phyloP scores from a whole-genome alignment of 2,888 invertebrate genomes.

The Drosophila sordidula region DNA sequence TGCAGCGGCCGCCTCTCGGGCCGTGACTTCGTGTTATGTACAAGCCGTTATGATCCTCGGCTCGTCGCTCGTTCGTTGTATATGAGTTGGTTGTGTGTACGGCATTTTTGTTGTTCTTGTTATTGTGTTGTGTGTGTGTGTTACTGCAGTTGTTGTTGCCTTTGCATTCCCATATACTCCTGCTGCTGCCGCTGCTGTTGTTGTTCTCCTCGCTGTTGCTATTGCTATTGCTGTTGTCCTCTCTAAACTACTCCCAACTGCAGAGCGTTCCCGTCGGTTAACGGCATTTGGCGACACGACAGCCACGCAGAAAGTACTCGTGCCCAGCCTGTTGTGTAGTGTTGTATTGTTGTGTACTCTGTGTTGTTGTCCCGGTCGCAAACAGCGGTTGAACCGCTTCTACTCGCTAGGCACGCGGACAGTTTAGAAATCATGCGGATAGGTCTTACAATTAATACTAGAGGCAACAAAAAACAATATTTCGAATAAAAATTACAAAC shows the following conservation, averaged over 20 bases:
- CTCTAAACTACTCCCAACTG: conserved; percentile 67
- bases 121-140: conserved; percentile 66
- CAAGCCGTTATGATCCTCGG: conserved; percentile 73
- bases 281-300: conserved; percentile 76
- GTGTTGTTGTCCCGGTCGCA: conserved; percentile 43
- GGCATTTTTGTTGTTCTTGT: conserved; percentile 38
- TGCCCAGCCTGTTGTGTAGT: conserved; percentile 43
- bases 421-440: background rate
- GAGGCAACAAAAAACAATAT: background rate
- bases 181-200: conserved; percentile 16
- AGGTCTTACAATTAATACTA: background rate
- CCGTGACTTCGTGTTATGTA: conserved; percentile 76
- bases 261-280: conserved; percentile 59
- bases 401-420: background rate
- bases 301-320: conserved; percentile 71
- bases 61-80: conserved; percentile 73
- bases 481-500: background rate
- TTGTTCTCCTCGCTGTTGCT: conserved; percentile 40
- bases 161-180: conserved; percentile 34
- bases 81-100: conserved; percentile 52
- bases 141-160: conserved; percentile 61
- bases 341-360: conserved; percentile 45
- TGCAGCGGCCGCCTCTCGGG: conserved; percentile 60
- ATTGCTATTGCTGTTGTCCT: conserved; percentile 71
- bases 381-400: conserved; percentile 9